Evolutionary conservation across 2,888 invertebrate genomes (phyloP).

Genomic region (Aproaerema taeniolella): DNA sequence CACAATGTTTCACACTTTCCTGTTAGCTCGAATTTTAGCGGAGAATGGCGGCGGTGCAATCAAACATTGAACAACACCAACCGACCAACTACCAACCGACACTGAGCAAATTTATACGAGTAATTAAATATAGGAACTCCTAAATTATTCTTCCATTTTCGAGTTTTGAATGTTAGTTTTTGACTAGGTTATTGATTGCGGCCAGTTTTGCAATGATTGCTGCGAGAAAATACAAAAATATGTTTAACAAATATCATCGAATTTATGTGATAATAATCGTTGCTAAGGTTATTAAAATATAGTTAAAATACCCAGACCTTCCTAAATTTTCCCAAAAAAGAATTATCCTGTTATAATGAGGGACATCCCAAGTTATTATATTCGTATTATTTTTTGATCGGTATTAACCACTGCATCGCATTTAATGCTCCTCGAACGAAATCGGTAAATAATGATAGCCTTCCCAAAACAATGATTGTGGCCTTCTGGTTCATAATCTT

Average conservation of each 20-base stretch:
- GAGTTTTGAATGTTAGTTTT: no score
- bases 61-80: slow-evolving; percentile 41
- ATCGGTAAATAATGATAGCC: slow-evolving; percentile 61
- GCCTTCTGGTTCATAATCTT: slow-evolving; percentile 32
- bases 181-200: no score
- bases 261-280: no score
- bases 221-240: no score
- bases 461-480: slow-evolving; percentile 32
- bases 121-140: no score
- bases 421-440: slow-evolving; percentile 43
- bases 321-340: slow-evolving; percentile 38
- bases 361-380: slow-evolving; percentile 65
- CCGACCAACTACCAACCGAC: no score
- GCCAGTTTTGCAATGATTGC: no score
- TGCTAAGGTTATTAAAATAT: no score
- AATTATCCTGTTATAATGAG: slow-evolving; percentile 51
- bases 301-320: slow-evolving; percentile 24
- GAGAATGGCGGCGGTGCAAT: slow-evolving; percentile 32
- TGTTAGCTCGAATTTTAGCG: slow-evolving; percentile 56
- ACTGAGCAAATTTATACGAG: no score
- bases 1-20: slow-evolving; percentile 60
- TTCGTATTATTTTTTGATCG: slow-evolving; percentile 66
- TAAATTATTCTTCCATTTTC: no score
- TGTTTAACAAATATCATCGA: no score
- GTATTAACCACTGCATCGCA: slow-evolving; percentile 50